A percentile compares a stretch with the other conserved stretches of the same genome.
phyloP scores from a whole-genome alignment of 37 sponge, comb jelly and placozoan species.

The Geodia barretti region DNA sequence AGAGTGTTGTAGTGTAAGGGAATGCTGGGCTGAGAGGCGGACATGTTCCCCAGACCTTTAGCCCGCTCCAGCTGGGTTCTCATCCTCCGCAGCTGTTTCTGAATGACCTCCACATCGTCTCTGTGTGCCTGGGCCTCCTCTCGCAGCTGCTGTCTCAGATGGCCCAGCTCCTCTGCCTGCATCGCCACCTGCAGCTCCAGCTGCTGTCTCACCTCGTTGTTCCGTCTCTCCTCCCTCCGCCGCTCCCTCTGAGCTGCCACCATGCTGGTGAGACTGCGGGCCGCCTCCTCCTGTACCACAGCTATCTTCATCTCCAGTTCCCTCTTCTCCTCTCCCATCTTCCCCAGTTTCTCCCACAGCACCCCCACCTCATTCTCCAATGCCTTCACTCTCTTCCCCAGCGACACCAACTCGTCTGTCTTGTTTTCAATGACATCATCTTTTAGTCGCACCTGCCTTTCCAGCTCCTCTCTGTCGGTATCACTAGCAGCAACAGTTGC shows the following conservation, averaged over 20 bases:
- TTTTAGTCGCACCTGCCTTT: not conserved
- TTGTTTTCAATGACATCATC: not conserved
- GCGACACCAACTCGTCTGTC: too few relatives aligned
- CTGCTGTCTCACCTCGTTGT: not conserved
- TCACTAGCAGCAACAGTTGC: too few relatives aligned
- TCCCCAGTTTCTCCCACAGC: not conserved
- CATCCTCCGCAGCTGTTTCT: not conserved
- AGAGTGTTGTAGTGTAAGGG: not conserved
- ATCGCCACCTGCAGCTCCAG: not conserved
- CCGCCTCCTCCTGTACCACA: not conserved
- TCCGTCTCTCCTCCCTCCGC: not conserved
- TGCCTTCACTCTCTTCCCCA: slow-evolving; percentile 27
- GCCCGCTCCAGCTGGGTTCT: not conserved
- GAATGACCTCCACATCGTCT: not conserved
- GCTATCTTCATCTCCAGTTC: slow-evolving; percentile 5
- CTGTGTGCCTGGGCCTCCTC: not conserved
- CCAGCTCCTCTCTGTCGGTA: too few relatives aligned
- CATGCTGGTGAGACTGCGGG: not conserved
- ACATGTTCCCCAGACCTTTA: not conserved
- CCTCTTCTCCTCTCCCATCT: slow-evolving; percentile 9
- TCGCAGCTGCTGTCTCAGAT: not conserved
- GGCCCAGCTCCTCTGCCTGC: not conserved
- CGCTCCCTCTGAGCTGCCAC: not conserved
- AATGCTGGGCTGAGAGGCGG: not conserved
- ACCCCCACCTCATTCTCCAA: slow-evolving; percentile 37